phyloP scores from a whole-genome alignment of 2,113 vertebrate genomes.

The Oncorhynchus kisutch region DNA sequence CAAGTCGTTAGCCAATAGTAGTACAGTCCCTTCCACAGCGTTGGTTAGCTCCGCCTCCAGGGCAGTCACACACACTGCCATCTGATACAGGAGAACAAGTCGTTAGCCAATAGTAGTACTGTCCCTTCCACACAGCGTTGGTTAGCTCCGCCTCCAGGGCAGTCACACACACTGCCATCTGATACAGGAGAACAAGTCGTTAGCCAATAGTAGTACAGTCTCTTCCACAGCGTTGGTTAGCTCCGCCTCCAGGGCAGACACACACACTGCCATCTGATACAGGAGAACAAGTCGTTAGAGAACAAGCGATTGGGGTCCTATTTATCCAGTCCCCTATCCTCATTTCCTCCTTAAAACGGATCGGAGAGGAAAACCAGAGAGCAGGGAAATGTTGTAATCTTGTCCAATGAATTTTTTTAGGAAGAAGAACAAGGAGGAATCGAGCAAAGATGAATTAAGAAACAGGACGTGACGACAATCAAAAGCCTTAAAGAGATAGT shows the following conservation, averaged over 20 bases:
- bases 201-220: constrained; percentile 19
- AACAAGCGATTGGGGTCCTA: too few relatives aligned
- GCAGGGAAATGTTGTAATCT: too few relatives aligned
- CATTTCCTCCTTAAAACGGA: too few relatives aligned
- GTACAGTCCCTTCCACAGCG: constrained; percentile 71
- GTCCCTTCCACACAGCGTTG: constrained; percentile 74
- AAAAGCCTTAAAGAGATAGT: too few relatives aligned
- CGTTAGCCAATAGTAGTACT: background rate
- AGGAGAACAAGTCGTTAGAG: background rate
- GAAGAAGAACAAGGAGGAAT: too few relatives aligned
- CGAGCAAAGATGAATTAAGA: too few relatives aligned
- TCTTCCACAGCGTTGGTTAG: constrained; percentile 78
- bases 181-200: constrained; percentile 23
- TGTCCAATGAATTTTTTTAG: too few relatives aligned
- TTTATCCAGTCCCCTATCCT: too few relatives aligned
- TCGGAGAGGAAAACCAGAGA: too few relatives aligned
- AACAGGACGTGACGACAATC: too few relatives aligned
- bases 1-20: background rate
- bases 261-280: constrained; percentile 64
- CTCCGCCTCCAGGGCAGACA: constrained; percentile 81
- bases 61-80: constrained; percentile 72
- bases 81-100: constrained; percentile 43
- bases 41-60: too few relatives aligned
- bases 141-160: constrained; percentile 82
- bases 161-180: constrained; percentile 71